phyloP scores from a whole-genome alignment of 2,888 invertebrate genomes.

The Epiblema foenella region DNA sequence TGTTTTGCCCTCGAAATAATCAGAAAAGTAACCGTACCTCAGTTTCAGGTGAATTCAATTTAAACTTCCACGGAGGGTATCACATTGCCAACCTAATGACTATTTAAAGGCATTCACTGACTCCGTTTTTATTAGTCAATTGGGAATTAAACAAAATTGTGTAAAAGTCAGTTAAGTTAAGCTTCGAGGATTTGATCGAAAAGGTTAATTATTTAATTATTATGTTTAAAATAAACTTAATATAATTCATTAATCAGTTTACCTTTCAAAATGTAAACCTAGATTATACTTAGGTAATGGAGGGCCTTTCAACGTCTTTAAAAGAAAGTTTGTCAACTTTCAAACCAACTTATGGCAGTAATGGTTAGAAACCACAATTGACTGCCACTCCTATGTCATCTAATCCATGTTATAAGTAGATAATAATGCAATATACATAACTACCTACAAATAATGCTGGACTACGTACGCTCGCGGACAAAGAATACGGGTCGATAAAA shows the following conservation, averaged over 20 bases:
- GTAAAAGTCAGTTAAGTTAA: background rate
- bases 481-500: no score
- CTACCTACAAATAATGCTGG: no score
- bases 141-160: conserved; percentile 20
- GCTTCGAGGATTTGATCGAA: background rate
- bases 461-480: no score
- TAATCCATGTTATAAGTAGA: no score
- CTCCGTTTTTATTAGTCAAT: conserved; percentile 24
- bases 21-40: conserved; percentile 63
- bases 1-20: conserved; percentile 55
- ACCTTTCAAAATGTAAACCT: background rate
- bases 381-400: no score
- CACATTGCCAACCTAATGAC: conserved; percentile 52
- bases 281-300: no score
- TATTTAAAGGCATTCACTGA: conserved; percentile 45
- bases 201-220: background rate
- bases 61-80: conserved; percentile 60
- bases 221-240: background rate
- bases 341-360: no score
- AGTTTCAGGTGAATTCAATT: conserved; percentile 64
- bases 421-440: no score
- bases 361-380: no score
- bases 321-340: no score
- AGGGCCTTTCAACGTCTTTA: no score
- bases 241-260: background rate